Percentiles rank a stretch among this genome's conserved stretches.
phyloP scores from a whole-genome alignment of 2,797 vertebrate genomes.

The Tapera naevia region DNA sequence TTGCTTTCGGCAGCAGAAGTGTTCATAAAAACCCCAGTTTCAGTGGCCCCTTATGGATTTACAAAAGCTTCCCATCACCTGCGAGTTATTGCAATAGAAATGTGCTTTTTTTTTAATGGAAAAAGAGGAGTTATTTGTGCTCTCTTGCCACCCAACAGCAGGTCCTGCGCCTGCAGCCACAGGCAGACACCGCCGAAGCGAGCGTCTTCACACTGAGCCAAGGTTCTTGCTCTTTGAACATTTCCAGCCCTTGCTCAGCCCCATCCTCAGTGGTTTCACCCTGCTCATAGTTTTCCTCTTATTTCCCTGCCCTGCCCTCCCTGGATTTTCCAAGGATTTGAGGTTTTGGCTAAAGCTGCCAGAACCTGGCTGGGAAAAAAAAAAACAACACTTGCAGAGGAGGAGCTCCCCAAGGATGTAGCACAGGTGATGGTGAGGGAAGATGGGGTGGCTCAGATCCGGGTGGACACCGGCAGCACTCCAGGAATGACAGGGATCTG shows the following conservation, averaged over 20 bases:
- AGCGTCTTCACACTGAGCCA: too few species aligned
- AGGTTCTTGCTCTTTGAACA: too few species aligned
- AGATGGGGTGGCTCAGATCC: background rate
- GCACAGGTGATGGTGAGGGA: rapidly evolving
- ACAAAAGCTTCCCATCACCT: background rate
- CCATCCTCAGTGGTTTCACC: background rate
- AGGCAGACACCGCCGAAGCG: rapidly evolving
- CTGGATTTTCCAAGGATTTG: background rate
- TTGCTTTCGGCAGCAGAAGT: background rate
- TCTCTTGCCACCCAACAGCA: background rate
- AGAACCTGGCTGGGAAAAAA: background rate
- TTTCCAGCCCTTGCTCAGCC: background rate
- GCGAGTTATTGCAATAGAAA: background rate
- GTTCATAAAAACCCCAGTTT: background rate
- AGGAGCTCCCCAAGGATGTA: background rate
- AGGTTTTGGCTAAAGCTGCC: background rate
- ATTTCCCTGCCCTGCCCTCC: rapidly evolving
- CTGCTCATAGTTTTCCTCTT: background rate
- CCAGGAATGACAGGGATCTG: background rate
- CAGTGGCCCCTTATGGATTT: background rate
- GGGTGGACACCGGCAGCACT: rapidly evolving
- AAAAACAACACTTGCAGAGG: background rate
- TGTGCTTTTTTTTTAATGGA: background rate
- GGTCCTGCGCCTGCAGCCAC: rapidly evolving
- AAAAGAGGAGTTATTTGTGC: conserved; percentile 4